These are phyloP conservation scores for Caenorhabditis imperialis DNA, from an alignment of 2,888 invertebrate species.

Conservation along the genomic window DNA sequence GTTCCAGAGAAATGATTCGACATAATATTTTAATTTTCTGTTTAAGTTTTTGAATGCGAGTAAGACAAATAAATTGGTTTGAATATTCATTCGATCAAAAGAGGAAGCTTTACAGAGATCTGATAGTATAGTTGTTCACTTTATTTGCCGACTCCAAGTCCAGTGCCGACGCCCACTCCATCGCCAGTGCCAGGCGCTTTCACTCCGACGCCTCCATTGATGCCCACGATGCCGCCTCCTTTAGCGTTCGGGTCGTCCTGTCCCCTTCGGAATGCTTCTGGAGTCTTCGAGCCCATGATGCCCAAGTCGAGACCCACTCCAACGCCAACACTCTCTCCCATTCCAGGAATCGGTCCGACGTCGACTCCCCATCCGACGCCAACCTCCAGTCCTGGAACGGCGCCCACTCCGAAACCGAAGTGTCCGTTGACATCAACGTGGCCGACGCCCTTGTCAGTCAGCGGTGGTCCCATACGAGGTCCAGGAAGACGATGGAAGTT, in stretches of 20 bases:
- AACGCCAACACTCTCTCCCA: slow-evolving; percentile 70
- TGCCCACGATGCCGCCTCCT: slow-evolving; percentile 68
- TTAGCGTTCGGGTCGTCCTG: slow-evolving; percentile 65
- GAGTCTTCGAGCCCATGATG: slow-evolving; percentile 67
- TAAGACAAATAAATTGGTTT: slow-evolving; percentile 28
- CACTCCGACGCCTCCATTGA: slow-evolving; percentile 67
- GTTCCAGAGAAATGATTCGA: slow-evolving; percentile 43
- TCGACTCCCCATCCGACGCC: slow-evolving; percentile 72
- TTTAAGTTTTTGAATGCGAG: slow-evolving; percentile 29
- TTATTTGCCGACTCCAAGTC: slow-evolving; percentile 67
- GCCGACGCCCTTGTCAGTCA: slow-evolving; percentile 56
- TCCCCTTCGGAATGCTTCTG: slow-evolving; percentile 69
- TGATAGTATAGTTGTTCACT: neutral
- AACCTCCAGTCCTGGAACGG: slow-evolving; percentile 70
- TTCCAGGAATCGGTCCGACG: slow-evolving; percentile 73
- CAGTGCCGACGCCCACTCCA: slow-evolving; percentile 66
- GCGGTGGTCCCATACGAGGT: slow-evolving; percentile 68
- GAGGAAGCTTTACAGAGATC: too few relatives aligned
- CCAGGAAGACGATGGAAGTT: slow-evolving; percentile 72
- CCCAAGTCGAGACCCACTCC: slow-evolving; percentile 68
- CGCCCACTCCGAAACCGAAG: slow-evolving; percentile 69
- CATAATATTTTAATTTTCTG: slow-evolving; percentile 30
- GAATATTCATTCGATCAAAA: neutral
- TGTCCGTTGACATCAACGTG: slow-evolving; percentile 69
- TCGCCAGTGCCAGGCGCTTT: slow-evolving; percentile 68